Evolutionary conservation across 1,140 invertebrate species (phyloP), one percentile per base, ranked within the genome.

Genomic region (Bemisia tabaci): DNA sequence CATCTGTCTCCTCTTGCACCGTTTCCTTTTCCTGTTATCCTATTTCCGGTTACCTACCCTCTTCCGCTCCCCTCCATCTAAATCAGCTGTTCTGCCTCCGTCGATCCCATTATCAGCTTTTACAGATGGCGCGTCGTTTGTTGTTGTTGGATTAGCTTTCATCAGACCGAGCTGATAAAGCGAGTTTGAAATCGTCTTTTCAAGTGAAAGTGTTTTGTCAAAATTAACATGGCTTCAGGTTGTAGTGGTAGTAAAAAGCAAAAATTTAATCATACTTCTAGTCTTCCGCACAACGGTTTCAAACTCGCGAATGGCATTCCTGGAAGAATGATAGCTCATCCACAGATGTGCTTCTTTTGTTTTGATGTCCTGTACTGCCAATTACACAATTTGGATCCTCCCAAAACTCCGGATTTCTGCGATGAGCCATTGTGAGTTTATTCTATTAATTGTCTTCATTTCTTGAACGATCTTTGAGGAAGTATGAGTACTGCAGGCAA

Each of bases 261-360:
- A 78, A 92, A 92, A 81, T 79, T 91, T 65, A 91, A 88, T 79
- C 89, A 90, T 80, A 85, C 85, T 27, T 77, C 79, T 22, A 80
- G 79, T 72, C 72, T 81, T 60, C 72, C 77, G 22, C 82, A 79
- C 71, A 82, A 82, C 72, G 80, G 81, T 62, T 73, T 75, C 11
- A 71, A 77, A 25, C 70, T 76, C 66, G 77, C 77, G 22, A 85
- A 85, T 77, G 82, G 81, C 72, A 76, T 79, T 70, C 80, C 70
- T 67, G 78, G 79, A 78, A 83, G 79, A 76, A 82, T 85, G 77
- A 87, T 96, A 58, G 91, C 91, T 66, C 86, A 89, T 76, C 88
- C 91, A 63, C 94, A 97, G 78, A 98, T 98, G 95, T 95, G 92
- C 77, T 94, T 92, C 81, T 98, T 92, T 81, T 98, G 95, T 84